These are phyloP conservation scores for Menidia menidia DNA, from an alignment of 2,797 vertebrate species.

Conservation along the genomic window DNA sequence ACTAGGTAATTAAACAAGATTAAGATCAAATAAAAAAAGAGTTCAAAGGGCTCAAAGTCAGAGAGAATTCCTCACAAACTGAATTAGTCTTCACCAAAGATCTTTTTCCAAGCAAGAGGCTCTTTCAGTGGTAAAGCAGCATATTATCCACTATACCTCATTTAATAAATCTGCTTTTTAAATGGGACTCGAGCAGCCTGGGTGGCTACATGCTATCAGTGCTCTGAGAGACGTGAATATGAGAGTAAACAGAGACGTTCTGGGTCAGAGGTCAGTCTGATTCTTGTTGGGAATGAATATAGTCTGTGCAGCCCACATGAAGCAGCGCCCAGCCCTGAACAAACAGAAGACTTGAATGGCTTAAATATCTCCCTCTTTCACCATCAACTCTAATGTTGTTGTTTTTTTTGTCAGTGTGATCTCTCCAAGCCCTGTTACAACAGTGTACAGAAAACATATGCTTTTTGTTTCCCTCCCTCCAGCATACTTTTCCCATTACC, in stretches of 20 bases:
- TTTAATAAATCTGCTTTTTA: background rate
- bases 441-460: constrained; percentile 22
- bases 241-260: background rate
- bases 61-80: background rate
- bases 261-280: constrained; percentile 11
- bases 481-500: constrained; percentile 44
- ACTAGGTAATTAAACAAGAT: background rate
- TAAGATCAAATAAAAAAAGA: background rate
- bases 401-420: background rate
- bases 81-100: too few species aligned
- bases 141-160: too few species aligned
- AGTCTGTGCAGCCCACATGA: constrained; percentile 12
- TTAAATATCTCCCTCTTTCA: constrained; percentile 29
- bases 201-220: background rate
- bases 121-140: too few species aligned
- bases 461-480: constrained; percentile 6
- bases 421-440: background rate
- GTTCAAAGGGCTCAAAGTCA: background rate
- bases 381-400: background rate
- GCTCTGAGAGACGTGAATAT: background rate
- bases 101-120: too few species aligned
- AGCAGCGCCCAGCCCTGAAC: constrained; percentile 23
- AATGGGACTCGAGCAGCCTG: background rate
- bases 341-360: constrained; percentile 21
- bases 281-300: constrained; percentile 5